Conservation (phyloP, 2,797 vertebrate genomes). For the Eurystomus glaucurus region DNA sequence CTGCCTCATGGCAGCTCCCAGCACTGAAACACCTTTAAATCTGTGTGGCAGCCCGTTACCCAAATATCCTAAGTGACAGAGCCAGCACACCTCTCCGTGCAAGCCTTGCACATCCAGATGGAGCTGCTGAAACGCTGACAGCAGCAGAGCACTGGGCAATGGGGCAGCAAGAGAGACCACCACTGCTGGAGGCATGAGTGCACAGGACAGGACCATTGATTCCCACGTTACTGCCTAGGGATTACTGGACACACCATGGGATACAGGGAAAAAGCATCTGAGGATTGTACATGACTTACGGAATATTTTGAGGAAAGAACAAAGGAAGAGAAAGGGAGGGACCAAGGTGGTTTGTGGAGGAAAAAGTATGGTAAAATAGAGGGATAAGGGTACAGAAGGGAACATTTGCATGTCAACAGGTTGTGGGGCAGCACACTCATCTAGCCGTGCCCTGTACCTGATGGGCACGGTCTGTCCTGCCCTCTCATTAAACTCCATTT, state of each 20-base stretch:
- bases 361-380: background rate
- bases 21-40: background rate
- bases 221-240: background rate
- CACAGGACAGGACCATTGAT: background rate
- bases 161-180: background rate
- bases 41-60: background rate
- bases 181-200: background rate
- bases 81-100: rapidly evolving
- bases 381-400: background rate
- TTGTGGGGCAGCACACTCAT: rapidly evolving
- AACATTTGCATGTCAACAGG: rapidly evolving
- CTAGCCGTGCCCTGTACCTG: background rate
- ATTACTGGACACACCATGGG: rapidly evolving
- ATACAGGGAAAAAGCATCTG: background rate
- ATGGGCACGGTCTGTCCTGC: background rate
- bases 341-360: background rate
- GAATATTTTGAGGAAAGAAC: background rate
- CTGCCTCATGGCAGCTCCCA: background rate
- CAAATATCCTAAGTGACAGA: background rate
- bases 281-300: rapidly evolving
- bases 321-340: background rate
- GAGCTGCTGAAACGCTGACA: rapidly evolving
- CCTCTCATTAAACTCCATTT: background rate
- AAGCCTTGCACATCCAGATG: background rate
- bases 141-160: background rate